Evolutionary conservation across 2,888 invertebrate genomes (phyloP).

Genomic region (Sclerodermus sp.): DNA sequence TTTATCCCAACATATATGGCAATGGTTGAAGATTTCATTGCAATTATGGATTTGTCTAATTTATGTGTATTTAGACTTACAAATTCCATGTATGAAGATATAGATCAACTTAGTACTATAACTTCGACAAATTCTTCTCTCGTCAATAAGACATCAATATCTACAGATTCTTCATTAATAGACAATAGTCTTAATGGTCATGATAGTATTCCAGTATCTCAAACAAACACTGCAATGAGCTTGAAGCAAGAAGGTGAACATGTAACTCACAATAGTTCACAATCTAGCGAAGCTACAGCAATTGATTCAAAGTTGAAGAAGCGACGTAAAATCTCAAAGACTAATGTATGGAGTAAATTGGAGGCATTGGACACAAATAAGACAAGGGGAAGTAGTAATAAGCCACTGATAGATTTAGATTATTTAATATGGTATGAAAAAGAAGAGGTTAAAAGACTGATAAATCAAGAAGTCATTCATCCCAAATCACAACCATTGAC

Average conservation of each 20-base stretch:
- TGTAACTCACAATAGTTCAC: conserved; percentile 10
- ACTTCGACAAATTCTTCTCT: conserved; percentile 46
- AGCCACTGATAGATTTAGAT: conserved; percentile 45
- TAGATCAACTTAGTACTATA: conserved; percentile 47
- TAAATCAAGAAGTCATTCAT: conserved; percentile 36
- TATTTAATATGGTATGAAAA: conserved; percentile 40
- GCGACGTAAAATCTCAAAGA: conserved; percentile 32
- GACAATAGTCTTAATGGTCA: conserved; percentile 25
- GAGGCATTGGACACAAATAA: conserved; percentile 21
- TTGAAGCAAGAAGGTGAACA: conserved; percentile 10
- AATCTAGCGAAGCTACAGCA: conserved; percentile 12
- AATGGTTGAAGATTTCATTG: conserved; percentile 71
- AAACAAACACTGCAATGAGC: conserved; percentile 7
- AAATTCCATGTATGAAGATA: conserved; percentile 51
- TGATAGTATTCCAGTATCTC: conserved; percentile 7
- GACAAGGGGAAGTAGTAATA: conserved; percentile 23
- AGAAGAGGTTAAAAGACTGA: conserved; percentile 39
- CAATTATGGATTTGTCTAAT: conserved; percentile 64
- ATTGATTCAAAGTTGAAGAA: conserved; percentile 18
- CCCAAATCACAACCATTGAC: conserved; percentile 38
- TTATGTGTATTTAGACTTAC: conserved; percentile 61
- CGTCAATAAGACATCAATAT: conserved; percentile 46
- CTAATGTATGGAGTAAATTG: conserved; percentile 24
- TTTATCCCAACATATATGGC: conserved; percentile 65
- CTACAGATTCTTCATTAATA: conserved; percentile 36